Evolutionary conservation across 2,888 invertebrate species (phyloP).

Genomic region (Drosophila prostipennis): DNA sequence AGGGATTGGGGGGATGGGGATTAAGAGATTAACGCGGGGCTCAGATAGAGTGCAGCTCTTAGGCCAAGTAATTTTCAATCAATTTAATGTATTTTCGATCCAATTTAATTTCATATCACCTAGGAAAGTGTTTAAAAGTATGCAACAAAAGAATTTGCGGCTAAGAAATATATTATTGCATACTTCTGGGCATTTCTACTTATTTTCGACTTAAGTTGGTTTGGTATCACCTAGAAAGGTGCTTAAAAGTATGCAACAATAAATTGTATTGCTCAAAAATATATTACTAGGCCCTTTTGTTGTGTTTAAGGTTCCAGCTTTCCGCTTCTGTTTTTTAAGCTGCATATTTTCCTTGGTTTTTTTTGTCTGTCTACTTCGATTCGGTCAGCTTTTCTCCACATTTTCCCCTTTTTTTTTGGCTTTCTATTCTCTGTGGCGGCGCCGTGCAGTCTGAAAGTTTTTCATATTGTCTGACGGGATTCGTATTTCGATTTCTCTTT

Average conservation of each 20-base stretch:
- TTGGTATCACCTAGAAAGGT: too few species aligned
- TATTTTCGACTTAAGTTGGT: too few species aligned
- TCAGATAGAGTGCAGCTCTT: constrained; percentile 4
- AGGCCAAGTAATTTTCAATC: background rate
- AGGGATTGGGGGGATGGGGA: background rate
- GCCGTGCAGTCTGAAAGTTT: constrained; percentile 71
- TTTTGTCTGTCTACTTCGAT: constrained; percentile 13
- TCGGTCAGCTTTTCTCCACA: constrained; percentile 1
- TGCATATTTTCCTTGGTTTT: constrained; percentile 6
- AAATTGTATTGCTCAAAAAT: background rate
- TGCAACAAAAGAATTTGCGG: too few species aligned
- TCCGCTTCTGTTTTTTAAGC: background rate
- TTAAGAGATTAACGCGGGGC: constrained; percentile 14
- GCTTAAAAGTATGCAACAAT: too few species aligned
- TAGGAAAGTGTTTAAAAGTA: too few species aligned
- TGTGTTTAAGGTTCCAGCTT: too few species aligned
- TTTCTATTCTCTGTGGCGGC: constrained; percentile 36
- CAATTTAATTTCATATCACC: too few species aligned
- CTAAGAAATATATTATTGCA: too few species aligned
- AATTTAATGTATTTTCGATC: background rate
- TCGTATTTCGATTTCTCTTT: constrained; percentile 26
- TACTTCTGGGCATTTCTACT: too few species aligned
- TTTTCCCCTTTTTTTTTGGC: background rate
- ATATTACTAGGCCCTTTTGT: background rate
- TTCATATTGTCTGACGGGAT: constrained; percentile 50